Base-by-base conservation (phyloP, 1,140 invertebrate genomes). In the Ostrea edulis region DNA sequence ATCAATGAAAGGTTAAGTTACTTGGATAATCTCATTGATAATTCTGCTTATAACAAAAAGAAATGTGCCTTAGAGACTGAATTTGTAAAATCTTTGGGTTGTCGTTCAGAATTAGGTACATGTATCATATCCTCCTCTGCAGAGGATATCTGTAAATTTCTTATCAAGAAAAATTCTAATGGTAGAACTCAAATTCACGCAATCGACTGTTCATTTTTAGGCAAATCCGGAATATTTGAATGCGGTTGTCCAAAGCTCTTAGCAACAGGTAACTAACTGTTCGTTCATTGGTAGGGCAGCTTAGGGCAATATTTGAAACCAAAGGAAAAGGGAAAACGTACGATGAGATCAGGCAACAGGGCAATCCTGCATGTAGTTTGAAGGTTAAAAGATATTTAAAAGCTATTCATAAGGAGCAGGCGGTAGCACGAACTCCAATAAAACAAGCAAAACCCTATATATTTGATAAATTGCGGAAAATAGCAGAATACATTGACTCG, bases 141-240 rank as follows among this genome's bases (percentile, higher is more conserved):
- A 0, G 20, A 35, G 25, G 86, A 87, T 52, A 8, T 84, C 8
- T 29, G 35, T n/a, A 29, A 35, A n/a, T 87, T 87, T 87, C 17
- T 84, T 68, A 82, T 87, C 12, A 65, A 82, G 87, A 68, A 52
- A 9, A 55, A 87, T 52, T 22, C 12, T 7, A 17, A 4, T 0
- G 82, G 87, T 11, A 87, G 71, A 84, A 87, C 87, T 2, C 29
- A 84, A 25, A 53, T 87, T 14, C 87, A 87, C 52, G 20, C 8
- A 25, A 14, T 84, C 9, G 20, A 51, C n/a, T 87, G 87, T 22
- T 8, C 8, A n/a, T 52, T 29, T 52, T 14, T 87, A n/a, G 58
- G 82, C 84, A 35, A 71, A 5, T 52, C 65, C 8, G 51, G 17
- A 29, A 0, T 9, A 11, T 17, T 22, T 2, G 0, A 14, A 25